Base-by-base conservation (phyloP, 2,113 vertebrate genomes). In the Erythrocercus mccallii region DNA sequence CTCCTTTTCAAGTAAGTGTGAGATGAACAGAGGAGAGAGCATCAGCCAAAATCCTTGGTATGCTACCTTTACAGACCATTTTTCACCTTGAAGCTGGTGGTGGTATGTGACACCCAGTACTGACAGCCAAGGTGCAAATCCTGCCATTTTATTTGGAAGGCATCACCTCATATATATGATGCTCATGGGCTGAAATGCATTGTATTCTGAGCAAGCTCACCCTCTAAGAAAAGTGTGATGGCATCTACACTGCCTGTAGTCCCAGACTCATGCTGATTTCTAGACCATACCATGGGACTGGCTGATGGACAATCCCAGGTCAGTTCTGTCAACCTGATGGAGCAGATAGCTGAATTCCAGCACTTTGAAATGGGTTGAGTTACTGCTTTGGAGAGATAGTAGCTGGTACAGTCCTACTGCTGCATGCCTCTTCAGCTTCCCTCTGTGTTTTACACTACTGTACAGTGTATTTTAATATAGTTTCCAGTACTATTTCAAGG, bases 181-280 rank as follows among this genome's bases (percentile, higher is more conserved):
- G 11, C 27, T 56, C 3, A 19, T 6, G 17, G 12, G 22, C 54
- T 45, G 69, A 81, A 81, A 69, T 0, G 0, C 15, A 12, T 38
- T n/a, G n/a, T 51, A 37, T 51, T 50, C 25, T 51, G 50, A 83
- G 23, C 64, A 84, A 84, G 37, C 12, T 61, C 47, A 15, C 37
- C 28, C 61, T 25, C 37, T 42, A 35, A 56, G 33, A 76, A 60
- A 47, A 47, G 9, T 35, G 35, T 47, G 35, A 45, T 0, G 2
- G 15, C 35, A 47, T 62, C 70, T 56, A 58, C 53, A 58, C 20
- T 54, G 38, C 22, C 45, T 84, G 37, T n/a, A 66, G 42, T 42
- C 21, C 17, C 47, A 62, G 27, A 50, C 3, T 45, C 1, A 0
- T 27, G 45, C 13, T 62, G 51, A 42, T 35, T 85, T 60, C 78